These are phyloP conservation scores for Serinus canaria DNA, from an alignment of 2,113 vertebrate genomes.

Conservation along the genomic window DNA sequence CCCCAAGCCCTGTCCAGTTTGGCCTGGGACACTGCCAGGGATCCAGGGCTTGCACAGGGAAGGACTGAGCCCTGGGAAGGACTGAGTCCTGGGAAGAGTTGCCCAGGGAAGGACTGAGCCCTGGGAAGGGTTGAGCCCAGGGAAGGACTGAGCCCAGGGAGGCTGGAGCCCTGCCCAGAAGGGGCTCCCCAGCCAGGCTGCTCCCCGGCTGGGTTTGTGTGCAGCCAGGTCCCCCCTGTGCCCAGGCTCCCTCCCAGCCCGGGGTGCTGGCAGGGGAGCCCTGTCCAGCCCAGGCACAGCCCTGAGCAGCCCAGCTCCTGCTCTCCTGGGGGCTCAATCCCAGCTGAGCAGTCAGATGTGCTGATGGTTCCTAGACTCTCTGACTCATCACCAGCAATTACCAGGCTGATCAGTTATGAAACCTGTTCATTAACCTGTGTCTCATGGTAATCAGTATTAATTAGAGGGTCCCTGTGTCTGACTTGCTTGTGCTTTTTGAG, in stretches of 20 bases:
- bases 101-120: too few species aligned
- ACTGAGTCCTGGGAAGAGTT: background rate
- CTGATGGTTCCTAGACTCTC: slow-evolving; percentile 14
- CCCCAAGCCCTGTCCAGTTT: rapidly evolving
- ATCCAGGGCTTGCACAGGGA: background rate
- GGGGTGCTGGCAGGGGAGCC: rapidly evolving
- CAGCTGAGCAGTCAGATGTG: background rate
- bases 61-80: too few species aligned
- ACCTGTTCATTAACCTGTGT: slow-evolving; percentile 7
- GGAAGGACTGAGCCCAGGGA: background rate
- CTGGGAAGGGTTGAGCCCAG: too few species aligned
- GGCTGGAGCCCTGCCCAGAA: rapidly evolving
- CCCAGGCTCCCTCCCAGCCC: background rate
- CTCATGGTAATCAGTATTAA: slow-evolving; percentile 35
- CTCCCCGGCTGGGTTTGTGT: background rate
- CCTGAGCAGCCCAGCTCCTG: background rate
- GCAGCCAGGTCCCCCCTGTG: background rate
- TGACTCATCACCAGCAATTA: slow-evolving; percentile 48
- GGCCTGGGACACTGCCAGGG: background rate
- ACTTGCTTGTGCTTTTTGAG: background rate
- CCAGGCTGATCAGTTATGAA: slow-evolving; percentile 45
- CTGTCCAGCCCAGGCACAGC: rapidly evolving
- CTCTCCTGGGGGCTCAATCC: background rate
- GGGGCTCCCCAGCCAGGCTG: background rate
- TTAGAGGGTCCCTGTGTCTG: slow-evolving; percentile 6